These are phyloP conservation scores for Abrostola tripartita DNA, from an alignment of 2,888 invertebrate genomes.

Conservation along the genomic window DNA sequence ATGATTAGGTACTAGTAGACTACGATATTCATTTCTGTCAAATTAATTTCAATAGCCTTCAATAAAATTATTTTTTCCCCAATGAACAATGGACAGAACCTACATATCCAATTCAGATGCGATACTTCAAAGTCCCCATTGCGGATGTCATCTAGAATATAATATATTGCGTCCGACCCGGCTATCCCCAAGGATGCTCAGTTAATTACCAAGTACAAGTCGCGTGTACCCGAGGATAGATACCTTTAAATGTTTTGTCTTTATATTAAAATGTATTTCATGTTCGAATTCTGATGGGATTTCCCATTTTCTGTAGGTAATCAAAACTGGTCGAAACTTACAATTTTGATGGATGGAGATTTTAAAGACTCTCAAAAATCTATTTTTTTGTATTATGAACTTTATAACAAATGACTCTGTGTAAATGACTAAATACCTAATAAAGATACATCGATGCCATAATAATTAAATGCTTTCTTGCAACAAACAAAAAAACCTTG, in stretches of 20 bases:
- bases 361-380: too few relatives aligned
- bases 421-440: too few relatives aligned
- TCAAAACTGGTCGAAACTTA: background rate
- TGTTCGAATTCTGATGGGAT: slow-evolving; percentile 6
- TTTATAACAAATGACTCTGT: too few relatives aligned
- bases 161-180: slow-evolving; percentile 85
- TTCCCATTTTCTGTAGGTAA: background rate
- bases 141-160: slow-evolving; percentile 84
- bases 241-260: slow-evolving; percentile 78
- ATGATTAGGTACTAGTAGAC: too few relatives aligned
- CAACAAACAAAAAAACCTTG: background rate
- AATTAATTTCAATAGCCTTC: background rate
- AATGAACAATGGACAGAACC: slow-evolving; percentile 31
- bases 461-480: background rate
- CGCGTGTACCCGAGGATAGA: slow-evolving; percentile 66
- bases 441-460: too few relatives aligned
- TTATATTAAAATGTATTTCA: slow-evolving; percentile 50
- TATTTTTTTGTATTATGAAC: too few relatives aligned
- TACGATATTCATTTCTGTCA: background rate
- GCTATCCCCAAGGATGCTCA: slow-evolving; percentile 84
- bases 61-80: slow-evolving; percentile 19
- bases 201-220: slow-evolving; percentile 91
- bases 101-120: slow-evolving; percentile 72
- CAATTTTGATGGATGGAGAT: too few relatives aligned
- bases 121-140: slow-evolving; percentile 82